Percentiles rank a stretch among this genome's conserved stretches.
Conservation (phyloP, 2,797 vertebrate genomes). For the Hydrolagus colliei region DNA sequence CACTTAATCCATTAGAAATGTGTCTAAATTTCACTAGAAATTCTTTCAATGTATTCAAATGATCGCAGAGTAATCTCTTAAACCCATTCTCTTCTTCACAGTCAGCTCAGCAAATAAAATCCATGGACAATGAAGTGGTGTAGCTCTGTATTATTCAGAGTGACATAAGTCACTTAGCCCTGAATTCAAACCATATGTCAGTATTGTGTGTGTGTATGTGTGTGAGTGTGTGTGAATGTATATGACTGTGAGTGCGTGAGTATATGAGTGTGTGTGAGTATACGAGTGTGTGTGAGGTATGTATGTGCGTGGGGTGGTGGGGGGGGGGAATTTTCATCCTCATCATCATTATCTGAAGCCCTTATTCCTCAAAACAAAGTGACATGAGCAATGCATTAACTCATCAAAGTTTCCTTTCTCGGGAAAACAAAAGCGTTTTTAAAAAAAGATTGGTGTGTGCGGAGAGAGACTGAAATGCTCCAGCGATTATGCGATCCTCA, state of each 20-base stretch:
- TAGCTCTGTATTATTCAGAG: not conserved
- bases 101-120: not conserved
- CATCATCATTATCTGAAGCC: constrained; percentile 17
- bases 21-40: not conserved
- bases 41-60: not conserved
- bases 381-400: not conserved
- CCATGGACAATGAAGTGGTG: not conserved
- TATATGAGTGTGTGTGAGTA: too few relatives aligned
- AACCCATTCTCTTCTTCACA: constrained; percentile 15
- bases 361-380: constrained; percentile 12
- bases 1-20: not conserved
- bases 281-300: too few relatives aligned
- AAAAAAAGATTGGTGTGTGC: constrained; percentile 16
- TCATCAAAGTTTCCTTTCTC: constrained; percentile 21
- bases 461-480: constrained; percentile 19
- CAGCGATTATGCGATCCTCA: not conserved
- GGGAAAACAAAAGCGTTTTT: constrained; percentile 4
- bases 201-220: not conserved
- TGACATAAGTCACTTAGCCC: constrained; percentile 6
- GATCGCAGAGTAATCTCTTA: not conserved
- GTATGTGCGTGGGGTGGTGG: too few relatives aligned
- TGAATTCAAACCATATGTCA: constrained; percentile 23
- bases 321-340: too few relatives aligned
- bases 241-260: too few relatives aligned
- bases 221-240: too few relatives aligned